Percentiles rank a stretch among this genome's conserved stretches.
These are phyloP conservation scores for Ophiothrix spiculata DNA, from an alignment of 35 echinoderm and acorn worm genomes.

Conservation along the genomic window DNA sequence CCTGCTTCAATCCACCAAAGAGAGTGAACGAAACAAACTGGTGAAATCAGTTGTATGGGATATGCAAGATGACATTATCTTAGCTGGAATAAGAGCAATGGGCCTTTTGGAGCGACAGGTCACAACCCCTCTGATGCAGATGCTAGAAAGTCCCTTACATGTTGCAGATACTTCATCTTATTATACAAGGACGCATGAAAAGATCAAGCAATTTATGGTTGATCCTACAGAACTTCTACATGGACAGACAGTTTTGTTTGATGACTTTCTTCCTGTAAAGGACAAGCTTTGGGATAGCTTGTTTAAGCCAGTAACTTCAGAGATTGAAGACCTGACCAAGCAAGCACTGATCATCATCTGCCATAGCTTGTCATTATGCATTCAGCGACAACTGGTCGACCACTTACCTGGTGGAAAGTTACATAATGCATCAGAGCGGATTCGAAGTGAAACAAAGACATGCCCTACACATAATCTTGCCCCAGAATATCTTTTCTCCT, in stretches of 20 bases:
- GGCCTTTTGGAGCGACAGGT: slow-evolving; percentile 55
- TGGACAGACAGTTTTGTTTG: slow-evolving; percentile 16
- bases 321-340: slow-evolving; percentile 15
- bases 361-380: neutral
- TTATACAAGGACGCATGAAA: slow-evolving; percentile 38
- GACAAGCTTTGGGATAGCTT: slow-evolving; percentile 42
- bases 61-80: slow-evolving; percentile 33
- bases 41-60: slow-evolving; percentile 49
- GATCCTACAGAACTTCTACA: slow-evolving; percentile 41
- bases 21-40: slow-evolving; percentile 40
- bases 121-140: slow-evolving; percentile 53
- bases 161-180: slow-evolving; percentile 43
- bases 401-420: slow-evolving; percentile 51
- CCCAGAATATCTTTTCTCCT: slow-evolving; percentile 39
- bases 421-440: slow-evolving; percentile 14
- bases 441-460: slow-evolving; percentile 37
- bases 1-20: slow-evolving; percentile 20
- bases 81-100: slow-evolving; percentile 57
- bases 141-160: slow-evolving; percentile 45
- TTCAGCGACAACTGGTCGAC: slow-evolving; percentile 34
- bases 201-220: slow-evolving; percentile 49
- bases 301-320: slow-evolving; percentile 28
- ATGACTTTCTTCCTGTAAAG: slow-evolving; percentile 9
- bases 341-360: slow-evolving; percentile 14
- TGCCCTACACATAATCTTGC: slow-evolving; percentile 47